phyloP scores from a whole-genome alignment of 1,140 invertebrate genomes.

The Lineus longissimus region DNA sequence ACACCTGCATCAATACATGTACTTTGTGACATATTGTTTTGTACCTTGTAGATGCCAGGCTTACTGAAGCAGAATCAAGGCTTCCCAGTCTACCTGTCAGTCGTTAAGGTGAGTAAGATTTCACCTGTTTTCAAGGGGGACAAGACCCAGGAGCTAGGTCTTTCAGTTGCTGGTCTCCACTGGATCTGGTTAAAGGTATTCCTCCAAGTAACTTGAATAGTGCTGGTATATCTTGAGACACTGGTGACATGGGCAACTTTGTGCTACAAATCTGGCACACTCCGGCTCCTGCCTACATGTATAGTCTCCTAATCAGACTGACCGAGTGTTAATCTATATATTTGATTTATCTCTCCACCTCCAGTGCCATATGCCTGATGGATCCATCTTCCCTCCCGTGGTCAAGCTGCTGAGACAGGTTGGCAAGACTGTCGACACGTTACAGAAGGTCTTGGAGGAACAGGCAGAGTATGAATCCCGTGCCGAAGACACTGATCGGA shows the following conservation, averaged over 20 bases:
- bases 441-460: neutral
- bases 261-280: too few species aligned
- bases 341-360: neutral
- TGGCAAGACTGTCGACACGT: neutral
- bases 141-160: too few species aligned
- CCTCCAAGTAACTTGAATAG: too few species aligned
- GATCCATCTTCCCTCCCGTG: constrained; percentile 9
- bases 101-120: neutral
- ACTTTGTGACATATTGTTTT: too few species aligned
- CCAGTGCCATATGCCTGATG: constrained; percentile 1
- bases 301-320: too few species aligned
- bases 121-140: too few species aligned
- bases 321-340: neutral
- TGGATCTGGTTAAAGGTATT: too few species aligned
- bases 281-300: too few species aligned
- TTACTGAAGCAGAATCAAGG: constrained; percentile 5
- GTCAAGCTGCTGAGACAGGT: constrained; percentile 6
- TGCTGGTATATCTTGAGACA: too few species aligned
- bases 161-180: too few species aligned
- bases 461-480: neutral
- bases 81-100: neutral
- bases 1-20: too few species aligned
- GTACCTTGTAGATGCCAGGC: constrained; percentile 8
- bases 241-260: too few species aligned
- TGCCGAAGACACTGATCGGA: constrained; percentile 2